Evolutionary conservation across 2,888 invertebrate species (phyloP).

Genomic region (Zygothrica quintamaculata): DNA sequence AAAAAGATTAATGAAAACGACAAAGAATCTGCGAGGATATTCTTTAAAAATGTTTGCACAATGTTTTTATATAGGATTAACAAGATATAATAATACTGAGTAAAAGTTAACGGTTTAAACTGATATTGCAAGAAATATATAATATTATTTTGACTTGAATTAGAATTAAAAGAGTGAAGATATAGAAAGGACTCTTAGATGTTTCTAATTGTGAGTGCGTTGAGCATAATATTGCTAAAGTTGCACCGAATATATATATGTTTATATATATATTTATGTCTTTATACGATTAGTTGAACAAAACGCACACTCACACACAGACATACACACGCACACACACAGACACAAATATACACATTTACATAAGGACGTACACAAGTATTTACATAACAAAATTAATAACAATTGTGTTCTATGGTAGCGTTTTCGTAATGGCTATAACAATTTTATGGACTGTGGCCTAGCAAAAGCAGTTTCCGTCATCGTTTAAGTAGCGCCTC

Average conservation of each 20-base stretch:
- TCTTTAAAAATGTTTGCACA: neutral
- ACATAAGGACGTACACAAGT: slow-evolving; percentile 32
- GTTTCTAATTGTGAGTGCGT: slow-evolving; percentile 30
- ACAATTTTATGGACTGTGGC: slow-evolving; percentile 32
- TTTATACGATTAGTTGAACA: slow-evolving; percentile 6
- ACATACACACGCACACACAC: slow-evolving; percentile 12
- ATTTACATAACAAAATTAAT: slow-evolving; percentile 65
- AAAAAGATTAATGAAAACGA: too few species aligned
- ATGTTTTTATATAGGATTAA: too few species aligned
- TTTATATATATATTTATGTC: too few species aligned
- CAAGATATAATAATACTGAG: too few species aligned
- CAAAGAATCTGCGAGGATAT: neutral
- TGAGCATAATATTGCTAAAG: slow-evolving; percentile 47
- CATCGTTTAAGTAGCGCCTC: slow-evolving; percentile 77
- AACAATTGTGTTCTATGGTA: slow-evolving; percentile 59
- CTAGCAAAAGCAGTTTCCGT: neutral
- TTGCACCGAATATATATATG: neutral
- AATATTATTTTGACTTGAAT: too few species aligned
- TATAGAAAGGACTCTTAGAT: slow-evolving; percentile 1
- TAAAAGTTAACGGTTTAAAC: slow-evolving; percentile 2
- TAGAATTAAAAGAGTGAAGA: too few species aligned
- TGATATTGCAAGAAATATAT: slow-evolving; percentile 4
- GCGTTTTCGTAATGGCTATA: slow-evolving; percentile 59
- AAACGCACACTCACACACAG: slow-evolving; percentile 14
- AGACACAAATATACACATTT: too few species aligned